These are phyloP conservation scores for Macrocentrus cingulum DNA, from an alignment of 1,140 invertebrate genomes.

Conservation along the genomic window DNA sequence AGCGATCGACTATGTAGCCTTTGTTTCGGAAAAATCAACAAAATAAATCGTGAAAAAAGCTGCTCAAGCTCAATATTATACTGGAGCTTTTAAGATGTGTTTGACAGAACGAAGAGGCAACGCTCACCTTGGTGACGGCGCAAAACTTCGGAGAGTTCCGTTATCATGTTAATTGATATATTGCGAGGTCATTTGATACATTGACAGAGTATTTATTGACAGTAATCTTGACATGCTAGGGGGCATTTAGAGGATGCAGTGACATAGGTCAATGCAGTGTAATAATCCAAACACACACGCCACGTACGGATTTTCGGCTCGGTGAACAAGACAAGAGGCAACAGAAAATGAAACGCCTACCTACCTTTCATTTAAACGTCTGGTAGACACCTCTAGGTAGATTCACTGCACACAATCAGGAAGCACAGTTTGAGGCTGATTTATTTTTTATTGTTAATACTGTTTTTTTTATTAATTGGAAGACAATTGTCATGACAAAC, in stretches of 20 bases:
- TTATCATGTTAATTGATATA: conserved; percentile 25
- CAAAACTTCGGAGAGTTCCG: conserved; percentile 15
- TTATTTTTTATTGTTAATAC: conserved; percentile 10
- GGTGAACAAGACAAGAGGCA: background rate
- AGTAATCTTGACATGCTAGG: no score
- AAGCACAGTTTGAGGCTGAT: background rate
- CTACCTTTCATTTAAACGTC: conserved; percentile 48
- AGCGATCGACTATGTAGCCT: no score
- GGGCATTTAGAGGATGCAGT: no score
- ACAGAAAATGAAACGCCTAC: conserved; percentile 32
- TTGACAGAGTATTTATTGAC: no score
- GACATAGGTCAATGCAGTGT: no score
- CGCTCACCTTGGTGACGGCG: conserved; percentile 21
- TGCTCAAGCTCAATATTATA: no score
- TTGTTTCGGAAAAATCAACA: no score
- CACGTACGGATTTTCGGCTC: no score
- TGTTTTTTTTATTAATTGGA: conserved; percentile 29
- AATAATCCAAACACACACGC: no score
- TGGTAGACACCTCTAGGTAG: conserved; percentile 1
- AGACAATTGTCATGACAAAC: conserved; percentile 46
- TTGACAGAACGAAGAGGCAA: no score
- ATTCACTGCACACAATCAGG: background rate
- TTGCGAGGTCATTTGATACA: conserved; percentile 22
- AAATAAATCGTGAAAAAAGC: no score
- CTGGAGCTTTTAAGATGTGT: no score